Percentiles rank a stretch among this genome's conserved stretches.
Evolutionary conservation across 2,113 vertebrate species (phyloP).

Genomic region (Seriola dumerili): DNA sequence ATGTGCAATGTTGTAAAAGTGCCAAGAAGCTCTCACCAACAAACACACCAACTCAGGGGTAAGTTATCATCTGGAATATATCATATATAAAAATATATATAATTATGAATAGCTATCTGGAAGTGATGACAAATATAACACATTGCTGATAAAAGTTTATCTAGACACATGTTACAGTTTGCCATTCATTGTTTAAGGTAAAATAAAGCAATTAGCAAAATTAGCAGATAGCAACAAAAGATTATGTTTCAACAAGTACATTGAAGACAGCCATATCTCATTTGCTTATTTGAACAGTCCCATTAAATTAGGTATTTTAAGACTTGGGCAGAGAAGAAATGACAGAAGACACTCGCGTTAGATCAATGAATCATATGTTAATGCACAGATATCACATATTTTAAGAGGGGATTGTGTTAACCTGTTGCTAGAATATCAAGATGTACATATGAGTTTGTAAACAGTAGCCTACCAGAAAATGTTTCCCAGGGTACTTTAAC

Average conservation of each 20-base stretch:
- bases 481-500: not conserved
- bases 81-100: too few relatives aligned
- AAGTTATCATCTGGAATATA: not conserved
- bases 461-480: not conserved
- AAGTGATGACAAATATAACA: not conserved
- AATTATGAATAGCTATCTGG: too few relatives aligned
- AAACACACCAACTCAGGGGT: not conserved
- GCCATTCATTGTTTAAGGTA: too few relatives aligned
- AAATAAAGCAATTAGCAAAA: too few relatives aligned
- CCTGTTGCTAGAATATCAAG: constrained; percentile 40
- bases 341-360: not conserved
- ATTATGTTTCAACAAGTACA: not conserved
- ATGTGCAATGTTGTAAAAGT: too few relatives aligned
- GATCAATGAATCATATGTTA: not conserved
- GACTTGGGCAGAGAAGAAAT: not conserved
- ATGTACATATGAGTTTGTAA: not conserved
- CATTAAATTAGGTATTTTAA: not conserved
- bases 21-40: not conserved
- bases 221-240: not conserved
- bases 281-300: not conserved
- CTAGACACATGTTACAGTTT: too few relatives aligned
- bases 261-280: not conserved
- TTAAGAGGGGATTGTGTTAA: not conserved
- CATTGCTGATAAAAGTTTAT: not conserved
- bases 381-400: not conserved